Evolutionary conservation across 2,113 vertebrate species (phyloP).

Genomic region (Scophthalmus maximus): DNA sequence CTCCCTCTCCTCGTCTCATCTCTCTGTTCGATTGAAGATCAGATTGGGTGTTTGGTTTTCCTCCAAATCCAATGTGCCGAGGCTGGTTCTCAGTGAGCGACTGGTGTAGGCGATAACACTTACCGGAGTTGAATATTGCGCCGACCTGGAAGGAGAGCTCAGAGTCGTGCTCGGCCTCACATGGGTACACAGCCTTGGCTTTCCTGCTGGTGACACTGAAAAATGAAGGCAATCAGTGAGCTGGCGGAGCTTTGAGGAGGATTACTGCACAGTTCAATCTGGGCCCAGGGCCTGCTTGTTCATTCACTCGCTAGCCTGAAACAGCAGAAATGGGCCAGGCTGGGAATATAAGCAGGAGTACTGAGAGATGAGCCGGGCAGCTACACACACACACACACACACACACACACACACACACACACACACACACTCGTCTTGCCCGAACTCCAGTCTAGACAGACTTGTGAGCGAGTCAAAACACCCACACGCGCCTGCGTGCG

Average conservation of each 20-base stretch:
- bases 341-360: conserved; percentile 59
- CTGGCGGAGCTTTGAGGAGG: conserved; percentile 72
- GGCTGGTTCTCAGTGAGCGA: conserved; percentile 73
- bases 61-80: conserved; percentile 81
- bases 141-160: conserved; percentile 97
- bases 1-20: conserved; percentile 59
- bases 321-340: conserved; percentile 69
- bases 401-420: conserved; percentile 30
- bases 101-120: conserved; percentile 84
- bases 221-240: conserved; percentile 85
- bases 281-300: conserved; percentile 62
- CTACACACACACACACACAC: conserved; percentile 27
- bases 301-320: conserved; percentile 70
- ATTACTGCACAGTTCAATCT: conserved; percentile 81
- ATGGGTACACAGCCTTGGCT: conserved; percentile 95
- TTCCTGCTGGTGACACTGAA: conserved; percentile 87
- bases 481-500: conserved; percentile 13
- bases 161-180: conserved; percentile 95
- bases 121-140: conserved; percentile 96
- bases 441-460: conserved; percentile 59
- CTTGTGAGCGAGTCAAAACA: conserved; percentile 46
- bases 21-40: conserved; percentile 75
- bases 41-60: conserved; percentile 77
- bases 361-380: conserved; percentile 44
- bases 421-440: conserved; percentile 34